phyloP scores from a whole-genome alignment of 2,113 vertebrate species.

The Ailuropoda melanoleuca region DNA sequence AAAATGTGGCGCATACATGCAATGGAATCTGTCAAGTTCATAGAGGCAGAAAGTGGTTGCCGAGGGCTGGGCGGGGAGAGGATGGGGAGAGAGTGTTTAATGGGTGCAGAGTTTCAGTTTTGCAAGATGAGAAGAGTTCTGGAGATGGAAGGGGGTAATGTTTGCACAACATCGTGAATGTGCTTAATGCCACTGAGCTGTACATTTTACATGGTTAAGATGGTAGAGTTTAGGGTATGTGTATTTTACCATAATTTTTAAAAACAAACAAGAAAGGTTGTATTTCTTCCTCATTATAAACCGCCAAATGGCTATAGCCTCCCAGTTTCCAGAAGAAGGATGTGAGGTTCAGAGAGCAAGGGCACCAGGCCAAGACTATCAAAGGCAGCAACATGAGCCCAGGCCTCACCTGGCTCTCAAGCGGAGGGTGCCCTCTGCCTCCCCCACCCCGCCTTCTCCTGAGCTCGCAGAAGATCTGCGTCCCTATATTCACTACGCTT shows the following conservation, averaged over 20 bases:
- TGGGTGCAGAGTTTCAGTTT: not conserved
- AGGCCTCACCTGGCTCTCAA: not conserved
- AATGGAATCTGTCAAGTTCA: not conserved
- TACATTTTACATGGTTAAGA: not conserved
- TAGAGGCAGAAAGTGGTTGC: not conserved
- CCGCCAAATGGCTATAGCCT: not conserved
- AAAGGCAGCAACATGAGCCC: not conserved
- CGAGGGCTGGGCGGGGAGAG: rapidly evolving
- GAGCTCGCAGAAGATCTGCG: not conserved
- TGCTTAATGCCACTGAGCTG: rapidly evolving
- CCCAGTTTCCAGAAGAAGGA: not conserved
- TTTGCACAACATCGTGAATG: rapidly evolving
- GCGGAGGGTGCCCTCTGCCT: rapidly evolving
- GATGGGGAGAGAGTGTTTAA: not conserved
- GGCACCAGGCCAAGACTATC: not conserved
- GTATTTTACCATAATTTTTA: not conserved
- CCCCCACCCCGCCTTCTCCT: not conserved
- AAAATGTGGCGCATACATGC: not conserved
- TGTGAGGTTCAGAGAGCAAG: rapidly evolving
- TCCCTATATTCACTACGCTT: not conserved
- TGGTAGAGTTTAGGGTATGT: not conserved
- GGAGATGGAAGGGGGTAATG: rapidly evolving
- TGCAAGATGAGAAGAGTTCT: not conserved
- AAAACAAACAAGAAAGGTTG: not conserved
- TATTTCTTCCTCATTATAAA: not conserved